phyloP scores from a whole-genome alignment of 2,797 vertebrate species.

The Gobio occitaniae region DNA sequence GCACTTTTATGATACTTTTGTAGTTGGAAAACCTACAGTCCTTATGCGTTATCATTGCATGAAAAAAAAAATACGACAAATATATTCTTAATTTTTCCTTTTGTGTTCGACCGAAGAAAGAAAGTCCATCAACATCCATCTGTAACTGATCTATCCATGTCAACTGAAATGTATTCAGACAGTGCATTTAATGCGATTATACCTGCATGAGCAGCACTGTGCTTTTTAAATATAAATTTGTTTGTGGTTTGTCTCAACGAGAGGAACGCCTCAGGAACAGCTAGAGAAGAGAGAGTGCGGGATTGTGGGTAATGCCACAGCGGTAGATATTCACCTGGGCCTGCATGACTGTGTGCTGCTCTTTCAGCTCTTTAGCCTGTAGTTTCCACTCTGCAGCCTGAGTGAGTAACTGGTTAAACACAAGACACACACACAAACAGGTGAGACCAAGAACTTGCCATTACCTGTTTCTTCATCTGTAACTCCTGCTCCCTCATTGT shows the following conservation, averaged over 20 bases:
- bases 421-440: constrained; percentile 60
- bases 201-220: background rate
- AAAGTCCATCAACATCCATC: background rate
- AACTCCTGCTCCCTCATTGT: constrained; percentile 80
- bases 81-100: background rate
- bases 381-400: constrained; percentile 98
- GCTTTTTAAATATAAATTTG: background rate
- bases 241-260: constrained; percentile 12
- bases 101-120: background rate
- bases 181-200: background rate
- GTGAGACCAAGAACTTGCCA: constrained; percentile 57
- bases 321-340: constrained; percentile 87
- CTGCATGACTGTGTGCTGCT: constrained; percentile 92
- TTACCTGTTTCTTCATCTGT: constrained; percentile 79
- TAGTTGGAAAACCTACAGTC: background rate
- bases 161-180: background rate
- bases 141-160: background rate
- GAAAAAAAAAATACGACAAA: background rate
- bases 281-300: background rate
- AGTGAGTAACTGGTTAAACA: constrained; percentile 89
- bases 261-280: background rate
- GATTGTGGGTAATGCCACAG: constrained; percentile 39
- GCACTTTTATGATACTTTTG: background rate
- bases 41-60: too few species aligned
- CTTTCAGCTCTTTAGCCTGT: constrained; percentile 91